phyloP scores from a whole-genome alignment of 2,797 vertebrate genomes.

The Bradypus variegatus region DNA sequence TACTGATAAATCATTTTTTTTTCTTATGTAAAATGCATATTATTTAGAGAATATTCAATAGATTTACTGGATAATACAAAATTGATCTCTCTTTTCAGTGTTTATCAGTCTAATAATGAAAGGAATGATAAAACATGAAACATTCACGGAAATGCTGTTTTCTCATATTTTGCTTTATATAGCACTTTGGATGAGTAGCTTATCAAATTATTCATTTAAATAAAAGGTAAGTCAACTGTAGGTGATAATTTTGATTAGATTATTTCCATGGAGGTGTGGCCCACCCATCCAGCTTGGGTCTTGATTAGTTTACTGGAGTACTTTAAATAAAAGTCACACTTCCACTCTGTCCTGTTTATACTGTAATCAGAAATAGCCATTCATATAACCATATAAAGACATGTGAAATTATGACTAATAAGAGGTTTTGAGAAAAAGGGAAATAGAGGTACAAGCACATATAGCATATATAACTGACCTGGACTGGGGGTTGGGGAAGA shows the following conservation, averaged over 20 bases:
- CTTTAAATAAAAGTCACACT: too few relatives aligned
- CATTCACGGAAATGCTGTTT: constrained; percentile 9
- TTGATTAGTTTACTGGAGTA: too few relatives aligned
- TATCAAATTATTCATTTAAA: constrained; percentile 1
- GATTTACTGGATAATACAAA: not conserved
- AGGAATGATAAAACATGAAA: constrained; percentile 11
- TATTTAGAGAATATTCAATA: constrained; percentile 8
- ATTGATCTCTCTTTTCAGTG: not conserved
- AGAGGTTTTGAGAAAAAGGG: not conserved
- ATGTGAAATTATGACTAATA: not conserved
- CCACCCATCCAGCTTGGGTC: too few relatives aligned
- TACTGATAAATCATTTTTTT: not conserved
- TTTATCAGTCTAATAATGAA: not conserved
- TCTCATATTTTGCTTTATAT: constrained; percentile 14
- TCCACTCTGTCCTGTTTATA: not conserved
- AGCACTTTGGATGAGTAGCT: not conserved
- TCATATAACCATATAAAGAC: not conserved
- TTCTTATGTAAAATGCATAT: not conserved
- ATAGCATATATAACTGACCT: not conserved
- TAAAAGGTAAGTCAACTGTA: not conserved
- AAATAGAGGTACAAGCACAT: not conserved
- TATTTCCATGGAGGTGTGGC: too few relatives aligned
- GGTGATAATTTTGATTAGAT: too few relatives aligned
- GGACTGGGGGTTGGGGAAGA: not conserved
- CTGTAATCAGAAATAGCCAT: not conserved